A percentile compares a stretch with the other conserved stretches of the same genome.
Conservation (phyloP, 2,797 vertebrate genomes). For the Chaenodraco wilsoni region DNA sequence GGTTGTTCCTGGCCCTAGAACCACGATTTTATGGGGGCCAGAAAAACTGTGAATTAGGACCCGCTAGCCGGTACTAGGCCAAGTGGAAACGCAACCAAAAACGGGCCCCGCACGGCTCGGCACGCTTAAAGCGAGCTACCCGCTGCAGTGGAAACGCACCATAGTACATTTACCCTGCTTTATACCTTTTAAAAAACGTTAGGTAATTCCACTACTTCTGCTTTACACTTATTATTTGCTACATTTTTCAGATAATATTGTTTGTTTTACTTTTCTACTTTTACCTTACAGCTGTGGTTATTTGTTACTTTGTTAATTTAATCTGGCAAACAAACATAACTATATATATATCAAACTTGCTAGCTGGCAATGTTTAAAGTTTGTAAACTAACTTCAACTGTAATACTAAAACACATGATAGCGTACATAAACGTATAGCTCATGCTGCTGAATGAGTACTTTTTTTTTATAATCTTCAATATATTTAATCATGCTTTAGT, state of each 20-base stretch:
- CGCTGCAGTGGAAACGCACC: too few relatives aligned
- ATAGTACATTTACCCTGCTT: background rate
- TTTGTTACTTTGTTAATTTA: background rate
- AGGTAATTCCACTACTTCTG: too few relatives aligned
- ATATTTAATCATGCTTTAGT: background rate
- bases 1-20: too few relatives aligned
- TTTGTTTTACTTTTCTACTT: background rate
- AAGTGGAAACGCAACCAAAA: too few relatives aligned
- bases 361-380: background rate
- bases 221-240: background rate
- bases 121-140: too few relatives aligned
- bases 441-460: background rate
- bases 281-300: background rate
- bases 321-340: background rate
- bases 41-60: too few relatives aligned
- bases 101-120: too few relatives aligned
- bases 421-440: too few relatives aligned
- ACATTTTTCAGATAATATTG: background rate
- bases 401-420: background rate
- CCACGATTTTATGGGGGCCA: too few relatives aligned
- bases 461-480: background rate
- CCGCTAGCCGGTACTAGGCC: too few relatives aligned
- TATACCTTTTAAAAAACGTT: too few relatives aligned
- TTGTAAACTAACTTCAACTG: background rate
- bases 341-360: too few relatives aligned